Percentiles rank a stretch among this genome's conserved stretches.
These are phyloP conservation scores for Paradisaea rubra DNA, from an alignment of 2,113 vertebrate species.

Conservation along the genomic window DNA sequence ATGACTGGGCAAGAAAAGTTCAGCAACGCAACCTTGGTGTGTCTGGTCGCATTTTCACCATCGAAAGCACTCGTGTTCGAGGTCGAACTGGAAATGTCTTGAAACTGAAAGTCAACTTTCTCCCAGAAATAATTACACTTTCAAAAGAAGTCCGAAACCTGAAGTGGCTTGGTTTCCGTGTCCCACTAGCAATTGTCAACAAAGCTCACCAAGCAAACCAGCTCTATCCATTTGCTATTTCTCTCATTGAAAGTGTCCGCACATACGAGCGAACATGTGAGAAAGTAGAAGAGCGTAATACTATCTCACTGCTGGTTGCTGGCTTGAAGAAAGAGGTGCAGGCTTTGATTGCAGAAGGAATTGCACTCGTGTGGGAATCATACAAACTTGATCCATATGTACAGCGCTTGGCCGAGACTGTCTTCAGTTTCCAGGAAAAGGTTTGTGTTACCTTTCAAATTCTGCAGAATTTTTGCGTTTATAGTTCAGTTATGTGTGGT, in stretches of 20 bases:
- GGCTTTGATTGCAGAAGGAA: slow-evolving; percentile 91
- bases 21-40: slow-evolving; percentile 98
- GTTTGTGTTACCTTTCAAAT: slow-evolving; percentile 59
- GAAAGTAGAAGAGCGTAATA: slow-evolving; percentile 92
- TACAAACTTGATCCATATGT: slow-evolving; percentile 98
- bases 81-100: slow-evolving; percentile 90
- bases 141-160: slow-evolving; percentile 98
- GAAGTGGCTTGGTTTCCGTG: slow-evolving; percentile 97
- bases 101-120: slow-evolving; percentile 96
- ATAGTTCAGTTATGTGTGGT: neutral
- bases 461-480: neutral
- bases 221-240: slow-evolving; percentile 97
- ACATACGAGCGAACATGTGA: slow-evolving; percentile 96
- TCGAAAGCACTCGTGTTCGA: slow-evolving; percentile 89
- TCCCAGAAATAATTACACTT: slow-evolving; percentile 96
- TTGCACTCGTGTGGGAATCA: slow-evolving; percentile 96
- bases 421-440: slow-evolving; percentile 99
- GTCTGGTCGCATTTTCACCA: slow-evolving; percentile 95
- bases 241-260: slow-evolving; percentile 95
- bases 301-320: slow-evolving; percentile 90
- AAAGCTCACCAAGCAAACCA: slow-evolving; percentile 98
- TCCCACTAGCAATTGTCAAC: slow-evolving; percentile 95
- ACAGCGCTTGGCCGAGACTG: slow-evolving; percentile 92
- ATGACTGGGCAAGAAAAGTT: slow-evolving; percentile 97
- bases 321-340: slow-evolving; percentile 97